Conservation (phyloP, 2,113 vertebrate genomes). For the Bujurquina vittata region DNA sequence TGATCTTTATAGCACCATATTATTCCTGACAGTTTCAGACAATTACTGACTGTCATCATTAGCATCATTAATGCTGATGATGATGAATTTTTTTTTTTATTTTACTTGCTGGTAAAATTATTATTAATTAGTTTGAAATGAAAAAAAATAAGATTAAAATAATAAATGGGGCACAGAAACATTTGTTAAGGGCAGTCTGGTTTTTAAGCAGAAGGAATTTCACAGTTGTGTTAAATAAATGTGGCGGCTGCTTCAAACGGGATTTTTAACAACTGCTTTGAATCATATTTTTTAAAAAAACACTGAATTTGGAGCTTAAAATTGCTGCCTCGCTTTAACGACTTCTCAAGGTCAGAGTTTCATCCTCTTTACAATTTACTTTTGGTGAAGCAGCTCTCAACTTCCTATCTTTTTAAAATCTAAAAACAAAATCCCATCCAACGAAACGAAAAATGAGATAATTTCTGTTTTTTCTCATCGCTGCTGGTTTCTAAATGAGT, state of each 20-base stretch:
- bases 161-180: neutral
- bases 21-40: neutral
- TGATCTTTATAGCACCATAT: neutral
- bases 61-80: neutral
- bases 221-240: slow-evolving; percentile 16
- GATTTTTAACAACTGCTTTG: neutral
- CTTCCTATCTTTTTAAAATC: slow-evolving; percentile 10
- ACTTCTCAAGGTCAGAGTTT: neutral
- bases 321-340: neutral
- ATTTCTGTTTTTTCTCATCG: neutral
- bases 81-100: neutral
- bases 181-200: neutral
- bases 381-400: neutral
- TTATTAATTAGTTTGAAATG: neutral
- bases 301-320: neutral
- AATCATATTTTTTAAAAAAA: neutral
- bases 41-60: neutral
- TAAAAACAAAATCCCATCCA: slow-evolving; percentile 31
- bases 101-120: neutral
- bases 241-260: neutral
- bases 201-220: neutral
- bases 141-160: neutral
- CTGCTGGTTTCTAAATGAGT: slow-evolving; percentile 7
- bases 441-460: slow-evolving; percentile 56
- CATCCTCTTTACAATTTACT: neutral